phyloP scores from a whole-genome alignment of 2,113 vertebrate genomes.

The Heloderma charlesbogerti region DNA sequence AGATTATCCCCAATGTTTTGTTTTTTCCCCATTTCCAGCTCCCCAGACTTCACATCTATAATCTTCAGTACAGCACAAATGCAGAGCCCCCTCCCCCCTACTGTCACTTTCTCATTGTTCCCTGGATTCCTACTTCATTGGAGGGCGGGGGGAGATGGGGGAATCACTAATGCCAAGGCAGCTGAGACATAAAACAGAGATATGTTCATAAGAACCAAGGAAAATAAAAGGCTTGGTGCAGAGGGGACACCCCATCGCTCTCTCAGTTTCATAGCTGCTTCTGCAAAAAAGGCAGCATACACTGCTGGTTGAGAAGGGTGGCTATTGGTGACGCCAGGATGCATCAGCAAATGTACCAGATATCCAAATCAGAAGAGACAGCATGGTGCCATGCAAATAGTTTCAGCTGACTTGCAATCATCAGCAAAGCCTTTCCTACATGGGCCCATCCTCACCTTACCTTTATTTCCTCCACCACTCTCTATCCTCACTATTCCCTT shows the following conservation, averaged over 20 bases:
- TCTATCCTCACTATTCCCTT: not conserved
- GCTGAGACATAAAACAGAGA: not conserved
- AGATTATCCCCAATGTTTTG: not conserved
- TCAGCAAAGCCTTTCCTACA: not conserved
- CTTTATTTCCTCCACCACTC: not conserved
- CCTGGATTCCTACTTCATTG: not conserved
- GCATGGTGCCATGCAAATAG: not conserved
- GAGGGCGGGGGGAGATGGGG: too few species aligned
- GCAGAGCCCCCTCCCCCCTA: not conserved
- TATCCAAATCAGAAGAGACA: not conserved
- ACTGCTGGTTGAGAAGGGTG: not conserved
- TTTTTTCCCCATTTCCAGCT: fast-evolving
- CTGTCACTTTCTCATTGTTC: not conserved
- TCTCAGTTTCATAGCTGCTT: not conserved
- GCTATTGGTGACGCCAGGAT: not conserved
- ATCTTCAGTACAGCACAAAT: not conserved
- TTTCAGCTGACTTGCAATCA: not conserved
- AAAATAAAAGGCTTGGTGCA: not conserved
- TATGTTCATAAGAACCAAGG: not conserved
- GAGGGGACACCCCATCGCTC: not conserved
- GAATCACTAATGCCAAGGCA: not conserved
- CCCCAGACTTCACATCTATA: not conserved
- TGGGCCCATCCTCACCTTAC: not conserved
- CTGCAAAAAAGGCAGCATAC: not conserved
- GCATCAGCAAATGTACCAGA: not conserved